phyloP scores from a whole-genome alignment of 2,113 vertebrate genomes.

The Grantiella picta region DNA sequence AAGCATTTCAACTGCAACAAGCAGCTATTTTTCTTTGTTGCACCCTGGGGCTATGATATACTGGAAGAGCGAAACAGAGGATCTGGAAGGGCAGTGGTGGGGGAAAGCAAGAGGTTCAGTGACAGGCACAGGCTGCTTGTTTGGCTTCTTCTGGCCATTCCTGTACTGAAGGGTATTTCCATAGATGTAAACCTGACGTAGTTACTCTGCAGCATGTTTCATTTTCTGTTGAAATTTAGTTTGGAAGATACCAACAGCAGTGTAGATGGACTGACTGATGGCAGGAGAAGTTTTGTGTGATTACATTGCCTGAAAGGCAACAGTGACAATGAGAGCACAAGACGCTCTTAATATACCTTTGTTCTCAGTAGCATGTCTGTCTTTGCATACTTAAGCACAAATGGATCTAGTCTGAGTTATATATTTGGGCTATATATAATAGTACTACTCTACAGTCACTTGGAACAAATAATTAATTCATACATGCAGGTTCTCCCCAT shows the following conservation, averaged over 20 bases:
- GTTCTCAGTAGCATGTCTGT: not conserved
- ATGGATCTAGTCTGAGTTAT: not conserved
- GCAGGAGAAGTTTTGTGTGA: not conserved
- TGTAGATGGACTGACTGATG: not conserved
- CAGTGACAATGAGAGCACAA: not conserved
- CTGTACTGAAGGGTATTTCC: not conserved
- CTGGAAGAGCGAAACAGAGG: not conserved
- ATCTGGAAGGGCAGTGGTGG: not conserved
- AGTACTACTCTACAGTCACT: not conserved
- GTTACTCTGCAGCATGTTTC: not conserved
- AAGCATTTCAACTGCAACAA: not conserved
- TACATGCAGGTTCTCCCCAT: not conserved
- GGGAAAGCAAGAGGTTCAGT: not conserved
- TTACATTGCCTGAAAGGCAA: not conserved
- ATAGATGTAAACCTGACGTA: not conserved
- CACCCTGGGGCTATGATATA: accelerated
- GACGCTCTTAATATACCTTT: not conserved
- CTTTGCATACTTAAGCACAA: not conserved
- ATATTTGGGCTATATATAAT: not conserved
- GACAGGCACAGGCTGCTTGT: not conserved
- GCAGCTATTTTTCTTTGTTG: not conserved
- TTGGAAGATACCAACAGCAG: not conserved
- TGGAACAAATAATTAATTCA: not conserved
- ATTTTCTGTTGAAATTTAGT: not conserved
- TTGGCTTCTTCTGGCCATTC: not conserved